Base-by-base conservation (phyloP, 2,113 vertebrate genomes). In the Asarcornis scutulata region DNA sequence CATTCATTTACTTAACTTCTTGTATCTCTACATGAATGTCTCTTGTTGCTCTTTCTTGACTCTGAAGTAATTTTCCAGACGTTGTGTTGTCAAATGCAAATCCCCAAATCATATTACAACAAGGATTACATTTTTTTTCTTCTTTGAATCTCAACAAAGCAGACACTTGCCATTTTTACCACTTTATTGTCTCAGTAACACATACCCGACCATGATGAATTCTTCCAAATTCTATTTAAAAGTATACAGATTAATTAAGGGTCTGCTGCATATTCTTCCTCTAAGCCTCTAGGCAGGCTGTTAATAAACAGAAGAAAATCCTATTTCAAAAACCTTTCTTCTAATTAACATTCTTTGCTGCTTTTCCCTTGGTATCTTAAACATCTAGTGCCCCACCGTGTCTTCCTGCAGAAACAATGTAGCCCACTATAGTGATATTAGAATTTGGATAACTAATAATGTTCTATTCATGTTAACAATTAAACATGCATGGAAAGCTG, bases 221-320 rank as follows among this genome's bases (percentile, higher is more conserved):
- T 88, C 53, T 14, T 66, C 53, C n/a, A 90, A 89, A 90, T 83
- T 83, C 59, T 40, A 44, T 66, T 62, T 74, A 67, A 77, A 79
- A 78, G 9, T 42, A 63, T 50, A 48, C 14, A 71, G 75, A 68
- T 95, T 96, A 96, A 95, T 96, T 95, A 93, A 95, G 94, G 29
- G 40, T 50, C 69, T 63, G 56, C 11, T 83, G 13, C 16, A 17
- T 27, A 64, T 68, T 59, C 58, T 34, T 77, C 40, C 26, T 20
- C 36, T 56, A 76, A 94, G 86, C 75, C 87, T 88, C n/a, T 48
- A 77, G 84, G 73, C 77, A 77, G 84, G 73, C 77, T 95, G 34
- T 66, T 95, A 94, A 94, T 95, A 92, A 96, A 91, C 48, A 82
- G 68, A 58, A 63, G 9, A 63, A 94, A 89, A 94, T 75, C 58